These are phyloP conservation scores for Pseudochromis fuscus DNA, from an alignment of 2,797 vertebrate genomes.

Conservation along the genomic window DNA sequence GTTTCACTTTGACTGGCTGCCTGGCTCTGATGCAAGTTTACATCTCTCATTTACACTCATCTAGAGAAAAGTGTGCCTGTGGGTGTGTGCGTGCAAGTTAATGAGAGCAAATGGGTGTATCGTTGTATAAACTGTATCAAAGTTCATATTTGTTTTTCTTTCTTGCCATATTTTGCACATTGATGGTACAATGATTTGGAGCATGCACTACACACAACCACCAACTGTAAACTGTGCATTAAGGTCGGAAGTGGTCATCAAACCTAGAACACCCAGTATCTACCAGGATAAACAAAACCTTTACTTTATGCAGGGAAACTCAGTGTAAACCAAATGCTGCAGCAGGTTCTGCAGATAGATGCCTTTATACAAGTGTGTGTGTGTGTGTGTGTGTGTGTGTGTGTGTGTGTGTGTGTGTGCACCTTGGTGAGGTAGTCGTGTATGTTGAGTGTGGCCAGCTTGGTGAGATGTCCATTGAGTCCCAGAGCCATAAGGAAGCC, in stretches of 20 bases:
- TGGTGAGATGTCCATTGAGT: conserved; percentile 96
- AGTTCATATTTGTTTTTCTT: conserved; percentile 32
- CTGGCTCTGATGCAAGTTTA: conserved; percentile 44
- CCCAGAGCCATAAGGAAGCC: conserved; percentile 98
- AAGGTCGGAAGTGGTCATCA: background rate
- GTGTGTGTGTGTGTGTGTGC: conserved; percentile 30
- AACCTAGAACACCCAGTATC: too few species aligned
- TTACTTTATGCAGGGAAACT: background rate
- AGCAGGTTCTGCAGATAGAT: background rate
- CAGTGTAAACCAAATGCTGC: background rate
- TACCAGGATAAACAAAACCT: too few species aligned
- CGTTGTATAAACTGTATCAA: conserved; percentile 52
- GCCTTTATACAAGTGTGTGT: conserved; percentile 2
- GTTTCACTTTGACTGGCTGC: conserved; percentile 72
- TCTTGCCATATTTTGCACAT: too few species aligned
- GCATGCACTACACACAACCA: too few species aligned
- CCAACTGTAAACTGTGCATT: conserved; percentile 24
- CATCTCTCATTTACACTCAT: conserved; percentile 61
- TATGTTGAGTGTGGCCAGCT: conserved; percentile 96
- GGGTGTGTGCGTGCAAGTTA: conserved; percentile 15
- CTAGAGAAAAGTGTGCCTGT: conserved; percentile 24
- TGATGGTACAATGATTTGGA: too few species aligned
- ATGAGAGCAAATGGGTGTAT: conserved; percentile 21
- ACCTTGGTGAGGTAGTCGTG: conserved; percentile 99
- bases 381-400: conserved; percentile 10